phyloP scores from a whole-genome alignment of 2,797 vertebrate genomes.

The Mus minutoides region DNA sequence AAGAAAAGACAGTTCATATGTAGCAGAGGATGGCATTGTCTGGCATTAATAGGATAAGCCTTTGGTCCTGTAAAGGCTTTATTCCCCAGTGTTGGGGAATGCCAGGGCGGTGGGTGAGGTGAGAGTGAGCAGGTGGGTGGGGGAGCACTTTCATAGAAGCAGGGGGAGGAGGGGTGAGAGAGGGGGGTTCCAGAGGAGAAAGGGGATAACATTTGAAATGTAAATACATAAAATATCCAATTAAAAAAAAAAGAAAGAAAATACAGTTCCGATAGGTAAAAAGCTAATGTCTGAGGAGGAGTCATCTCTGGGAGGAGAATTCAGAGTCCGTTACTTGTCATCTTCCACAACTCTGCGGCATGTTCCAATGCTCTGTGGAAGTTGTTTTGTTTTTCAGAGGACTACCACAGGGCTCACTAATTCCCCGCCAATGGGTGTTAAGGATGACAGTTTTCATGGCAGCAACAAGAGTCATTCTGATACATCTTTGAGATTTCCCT shows the following conservation, averaged over 20 bases:
- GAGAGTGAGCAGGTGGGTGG: too few species aligned
- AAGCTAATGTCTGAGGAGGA: neutral
- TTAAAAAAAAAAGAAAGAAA: neutral
- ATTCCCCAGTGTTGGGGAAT: too few species aligned
- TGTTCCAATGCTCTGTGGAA: neutral
- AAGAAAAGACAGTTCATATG: neutral
- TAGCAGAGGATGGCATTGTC: too few species aligned
- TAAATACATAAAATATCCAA: too few species aligned
- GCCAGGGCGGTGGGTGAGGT: too few species aligned
- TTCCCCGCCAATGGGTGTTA: conserved; percentile 20
- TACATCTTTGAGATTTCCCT: neutral
- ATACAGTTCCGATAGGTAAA: neutral
- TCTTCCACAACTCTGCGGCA: neutral
- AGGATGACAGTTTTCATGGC: neutral
- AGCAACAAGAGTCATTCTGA: neutral
- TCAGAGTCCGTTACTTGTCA: neutral
- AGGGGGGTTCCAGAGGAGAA: too few species aligned
- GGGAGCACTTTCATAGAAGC: too few species aligned
- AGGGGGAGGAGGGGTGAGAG: too few species aligned
- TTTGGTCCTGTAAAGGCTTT: too few species aligned
- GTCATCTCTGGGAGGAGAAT: neutral
- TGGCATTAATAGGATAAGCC: too few species aligned
- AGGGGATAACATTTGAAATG: too few species aligned
- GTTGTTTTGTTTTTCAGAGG: neutral
- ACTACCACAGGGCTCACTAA: neutral